Evolutionary conservation across 2,797 vertebrate species (phyloP).

Genomic region (Decapterus maruadsi): DNA sequence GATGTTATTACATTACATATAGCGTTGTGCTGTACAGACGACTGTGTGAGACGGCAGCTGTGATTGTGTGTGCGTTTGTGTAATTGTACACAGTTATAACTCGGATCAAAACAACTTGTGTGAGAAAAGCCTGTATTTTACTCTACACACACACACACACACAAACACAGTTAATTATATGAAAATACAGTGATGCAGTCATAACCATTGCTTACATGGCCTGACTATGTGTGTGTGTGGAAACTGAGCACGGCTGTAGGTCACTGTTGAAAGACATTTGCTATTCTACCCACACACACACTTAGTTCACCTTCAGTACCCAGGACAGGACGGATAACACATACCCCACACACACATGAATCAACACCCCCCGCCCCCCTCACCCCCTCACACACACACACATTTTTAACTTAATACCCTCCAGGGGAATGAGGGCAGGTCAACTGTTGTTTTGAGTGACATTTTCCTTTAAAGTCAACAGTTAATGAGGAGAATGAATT

Average conservation of each 20-base stretch:
- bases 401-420: neutral
- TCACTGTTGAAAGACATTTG: conserved; percentile 20
- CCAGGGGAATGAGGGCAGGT: neutral
- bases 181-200: conserved; percentile 24
- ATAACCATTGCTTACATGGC: conserved; percentile 30
- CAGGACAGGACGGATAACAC: conserved; percentile 12
- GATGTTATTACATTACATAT: neutral
- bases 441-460: neutral
- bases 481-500: conserved; percentile 28
- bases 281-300: conserved; percentile 16
- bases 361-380: neutral
- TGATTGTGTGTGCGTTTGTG: conserved; percentile 1
- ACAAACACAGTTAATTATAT: conserved; percentile 28
- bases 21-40: neutral
- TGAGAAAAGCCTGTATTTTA: conserved; percentile 21
- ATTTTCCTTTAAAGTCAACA: conserved; percentile 22
- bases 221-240: neutral
- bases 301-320: neutral
- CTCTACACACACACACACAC: conserved; percentile 8
- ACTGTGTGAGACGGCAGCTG: no score
- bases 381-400: conserved; percentile 8
- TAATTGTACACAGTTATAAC: neutral
- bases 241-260: neutral
- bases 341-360: neutral
- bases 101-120: conserved; percentile 3